These are phyloP conservation scores for Peucedramus taeniatus DNA, from an alignment of 2,113 vertebrate species.

Conservation along the genomic window DNA sequence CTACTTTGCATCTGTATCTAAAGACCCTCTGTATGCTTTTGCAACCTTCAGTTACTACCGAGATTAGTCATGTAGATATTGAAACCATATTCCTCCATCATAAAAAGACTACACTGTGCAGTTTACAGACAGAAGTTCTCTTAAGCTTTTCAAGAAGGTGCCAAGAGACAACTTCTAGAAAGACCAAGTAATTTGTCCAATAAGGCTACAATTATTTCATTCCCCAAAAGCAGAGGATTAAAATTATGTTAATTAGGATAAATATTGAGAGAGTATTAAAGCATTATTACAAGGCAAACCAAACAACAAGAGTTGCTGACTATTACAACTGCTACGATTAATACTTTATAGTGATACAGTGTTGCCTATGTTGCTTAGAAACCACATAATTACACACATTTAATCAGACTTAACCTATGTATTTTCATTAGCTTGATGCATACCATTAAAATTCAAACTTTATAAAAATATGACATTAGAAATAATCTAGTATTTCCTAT, in stretches of 20 bases:
- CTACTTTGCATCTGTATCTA: not conserved
- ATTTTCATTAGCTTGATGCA: not conserved
- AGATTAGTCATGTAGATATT: not conserved
- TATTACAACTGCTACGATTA: not conserved
- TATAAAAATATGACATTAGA: not conserved
- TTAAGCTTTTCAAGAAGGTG: not conserved
- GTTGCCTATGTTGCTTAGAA: not conserved
- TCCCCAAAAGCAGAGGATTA: not conserved
- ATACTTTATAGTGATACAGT: not conserved
- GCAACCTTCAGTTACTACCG: not conserved
- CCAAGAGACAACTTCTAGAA: not conserved
- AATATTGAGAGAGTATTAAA: not conserved
- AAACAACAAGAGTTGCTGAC: not conserved
- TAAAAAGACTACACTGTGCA: not conserved
- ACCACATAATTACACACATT: not conserved
- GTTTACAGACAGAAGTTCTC: not conserved
- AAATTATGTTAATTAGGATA: not conserved
- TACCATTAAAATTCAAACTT: not conserved
- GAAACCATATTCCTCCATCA: not conserved
- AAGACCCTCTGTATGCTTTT: not conserved
- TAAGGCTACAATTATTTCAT: not conserved
- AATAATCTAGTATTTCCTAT: not conserved
- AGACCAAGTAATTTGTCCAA: not conserved
- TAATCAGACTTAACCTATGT: not conserved
- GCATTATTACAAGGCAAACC: not conserved